These are phyloP conservation scores for Mus minutoides DNA, from an alignment of 2,797 vertebrate species.

Conservation along the genomic window DNA sequence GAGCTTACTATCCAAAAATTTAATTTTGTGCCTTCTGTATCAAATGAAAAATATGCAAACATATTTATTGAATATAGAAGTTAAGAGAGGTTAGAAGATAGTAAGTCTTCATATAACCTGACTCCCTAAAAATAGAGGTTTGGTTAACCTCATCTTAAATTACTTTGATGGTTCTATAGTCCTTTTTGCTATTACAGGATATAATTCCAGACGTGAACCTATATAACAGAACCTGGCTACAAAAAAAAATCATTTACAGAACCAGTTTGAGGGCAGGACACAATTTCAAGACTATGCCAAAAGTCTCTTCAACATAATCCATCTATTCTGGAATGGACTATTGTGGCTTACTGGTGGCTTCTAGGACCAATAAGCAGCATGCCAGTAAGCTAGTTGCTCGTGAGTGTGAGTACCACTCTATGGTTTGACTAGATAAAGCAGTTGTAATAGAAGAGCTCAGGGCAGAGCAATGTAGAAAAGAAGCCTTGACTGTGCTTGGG, in stretches of 20 bases:
- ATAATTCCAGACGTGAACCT: slow-evolving; percentile 2
- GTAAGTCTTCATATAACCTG: not conserved
- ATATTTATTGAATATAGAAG: not conserved
- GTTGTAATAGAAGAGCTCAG: not conserved
- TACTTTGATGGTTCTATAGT: slow-evolving; percentile 45
- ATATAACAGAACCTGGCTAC: not conserved
- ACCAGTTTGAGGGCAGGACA: not conserved
- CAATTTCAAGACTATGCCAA: not conserved
- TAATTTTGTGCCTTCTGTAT: not conserved
- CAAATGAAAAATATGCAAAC: not conserved
- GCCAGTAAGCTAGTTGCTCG: not conserved
- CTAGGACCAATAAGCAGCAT: not conserved
- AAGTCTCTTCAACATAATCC: slow-evolving; percentile 2
- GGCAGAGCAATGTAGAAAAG: not conserved
- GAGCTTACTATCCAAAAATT: not conserved
- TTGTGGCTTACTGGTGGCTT: not conserved
- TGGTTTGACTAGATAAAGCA: slow-evolving; percentile 16
- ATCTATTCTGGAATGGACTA: not conserved
- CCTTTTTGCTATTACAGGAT: slow-evolving; percentile 37
- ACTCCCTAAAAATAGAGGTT: not conserved
- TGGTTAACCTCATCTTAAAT: slow-evolving; percentile 33
- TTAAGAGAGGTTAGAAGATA: not conserved
- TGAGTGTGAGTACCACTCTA: not conserved
- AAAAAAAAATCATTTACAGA: slow-evolving; percentile 54
- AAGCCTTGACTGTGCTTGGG: not conserved